Base-by-base conservation (phyloP, 1,140 invertebrate species). In the Callitettix versicolor region DNA sequence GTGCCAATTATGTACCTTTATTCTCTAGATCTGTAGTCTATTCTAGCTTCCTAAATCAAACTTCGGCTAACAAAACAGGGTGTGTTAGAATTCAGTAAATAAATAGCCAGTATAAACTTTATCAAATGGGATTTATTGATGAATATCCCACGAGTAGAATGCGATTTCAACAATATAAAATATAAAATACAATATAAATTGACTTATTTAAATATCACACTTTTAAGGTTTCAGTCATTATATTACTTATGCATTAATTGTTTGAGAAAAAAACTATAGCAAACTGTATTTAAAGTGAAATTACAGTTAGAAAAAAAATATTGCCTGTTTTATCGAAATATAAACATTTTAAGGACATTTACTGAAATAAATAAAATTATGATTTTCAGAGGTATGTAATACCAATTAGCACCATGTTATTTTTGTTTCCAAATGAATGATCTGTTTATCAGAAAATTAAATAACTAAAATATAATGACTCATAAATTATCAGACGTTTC, bases 181-280 rank as follows among this genome's bases (percentile, higher is more conserved):
- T 30, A 14, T 3, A 51, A 36, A 52, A 55, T 55, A 55, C 42
- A 46, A 33, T 36, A 46, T 51, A 51, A 30, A 30, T 41, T 55
- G 44, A 55, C 53, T 55, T 55, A 55, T 36, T 33, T 44, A 55
- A 55, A 55, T 55, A 55, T 55, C 54, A 55, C 54, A 55, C 54
- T 48, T 55, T 55, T 55, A 48, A 49, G 54, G 44, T 55, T 49
- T 55, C 54, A 55, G 54, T 55, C 54, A 55, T 44, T 48, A 49
- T 40, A 40, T 17, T n/a, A 40, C 12, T 40, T 40, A 40, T 40
- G 17, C 14, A n/a, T 40, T n/a, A n/a, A 40, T 40, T n/a, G 14
- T 5, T n/a, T 40, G 14, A 40, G 3, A 14, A 14, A n/a, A 40
- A 40, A n/a, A 6, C 3, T n/a, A 14, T n/a, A 40, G 38, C 4